Evolutionary conservation across 1,140 invertebrate species (phyloP).

Genomic region (Neomicropteryx cornuta): DNA sequence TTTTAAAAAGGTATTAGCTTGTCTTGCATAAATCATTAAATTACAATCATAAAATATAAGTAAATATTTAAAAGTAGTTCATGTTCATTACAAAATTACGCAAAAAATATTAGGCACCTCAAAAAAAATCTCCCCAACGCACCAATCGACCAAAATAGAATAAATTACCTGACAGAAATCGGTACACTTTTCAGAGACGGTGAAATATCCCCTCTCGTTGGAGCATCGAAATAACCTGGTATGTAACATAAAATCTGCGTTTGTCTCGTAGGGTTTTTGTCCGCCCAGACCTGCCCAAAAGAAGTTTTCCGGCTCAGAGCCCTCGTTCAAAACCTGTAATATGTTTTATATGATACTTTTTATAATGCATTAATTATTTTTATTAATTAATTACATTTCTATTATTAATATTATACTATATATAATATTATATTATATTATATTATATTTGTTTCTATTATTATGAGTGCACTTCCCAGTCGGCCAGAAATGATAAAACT

Average conservation of each 20-base stretch:
- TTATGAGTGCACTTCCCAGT: too few species aligned
- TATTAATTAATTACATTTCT: neutral
- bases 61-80: too few species aligned
- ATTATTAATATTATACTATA: neutral
- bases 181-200: constrained; percentile 97
- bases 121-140: too few species aligned
- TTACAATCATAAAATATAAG: too few species aligned
- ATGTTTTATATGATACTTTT: neutral
- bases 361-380: neutral
- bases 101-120: too few species aligned
- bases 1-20: too few species aligned
- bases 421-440: neutral
- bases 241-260: constrained; percentile 89
- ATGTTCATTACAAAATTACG: too few species aligned
- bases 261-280: constrained; percentile 81
- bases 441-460: too few species aligned
- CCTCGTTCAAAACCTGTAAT: constrained; percentile 77
- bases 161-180: constrained; percentile 92
- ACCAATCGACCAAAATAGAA: too few species aligned
- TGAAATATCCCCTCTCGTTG: constrained; percentile 99
- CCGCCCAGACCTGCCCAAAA: constrained; percentile 96
- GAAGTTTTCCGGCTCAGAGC: constrained; percentile 97
- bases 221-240: constrained; percentile 95
- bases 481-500: too few species aligned
- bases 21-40: too few species aligned